Conservation (phyloP, 1,140 invertebrate genomes). For the Teleopsis dalmanni region DNA sequence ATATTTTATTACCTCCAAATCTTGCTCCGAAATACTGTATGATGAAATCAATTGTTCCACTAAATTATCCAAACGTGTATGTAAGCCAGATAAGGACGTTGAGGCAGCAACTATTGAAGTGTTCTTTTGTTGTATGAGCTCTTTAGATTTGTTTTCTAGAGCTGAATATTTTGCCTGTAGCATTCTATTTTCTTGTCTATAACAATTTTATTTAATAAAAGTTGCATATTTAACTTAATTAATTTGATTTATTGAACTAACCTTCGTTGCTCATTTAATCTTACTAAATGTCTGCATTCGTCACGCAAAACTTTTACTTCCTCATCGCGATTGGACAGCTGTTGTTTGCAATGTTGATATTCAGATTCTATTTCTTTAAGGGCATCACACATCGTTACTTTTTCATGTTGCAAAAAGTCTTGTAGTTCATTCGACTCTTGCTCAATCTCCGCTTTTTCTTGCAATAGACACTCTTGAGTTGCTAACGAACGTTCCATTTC, state of each 20-base stretch:
- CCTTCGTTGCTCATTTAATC: conserved; percentile 70
- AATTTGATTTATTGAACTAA: conserved; percentile 26
- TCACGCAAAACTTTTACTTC: conserved; percentile 61
- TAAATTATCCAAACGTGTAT: conserved; percentile 59
- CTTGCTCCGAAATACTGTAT: conserved; percentile 66
- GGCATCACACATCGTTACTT: conserved; percentile 61
- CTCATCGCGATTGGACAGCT: conserved; percentile 49
- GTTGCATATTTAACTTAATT: neutral
- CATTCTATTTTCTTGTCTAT: conserved; percentile 60
- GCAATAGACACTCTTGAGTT: conserved; percentile 56
- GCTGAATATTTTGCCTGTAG: conserved; percentile 56
- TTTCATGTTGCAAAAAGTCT: conserved; percentile 72
- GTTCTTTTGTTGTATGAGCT: conserved; percentile 60
- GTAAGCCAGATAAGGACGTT: conserved; percentile 61
- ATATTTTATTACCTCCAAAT: conserved; percentile 62
- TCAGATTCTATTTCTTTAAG: conserved; percentile 67
- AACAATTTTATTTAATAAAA: neutral
- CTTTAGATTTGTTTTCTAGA: conserved; percentile 55
- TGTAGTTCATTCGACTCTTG: conserved; percentile 64
- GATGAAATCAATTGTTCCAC: conserved; percentile 62
- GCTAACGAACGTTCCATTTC: conserved; percentile 50
- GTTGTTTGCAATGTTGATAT: conserved; percentile 48
- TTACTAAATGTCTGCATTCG: conserved; percentile 68
- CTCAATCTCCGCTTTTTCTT: conserved; percentile 64
- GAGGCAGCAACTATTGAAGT: conserved; percentile 62